phyloP scores from a whole-genome alignment of 92 coral and sea anemone species.

The Meandrina meandrites region DNA sequence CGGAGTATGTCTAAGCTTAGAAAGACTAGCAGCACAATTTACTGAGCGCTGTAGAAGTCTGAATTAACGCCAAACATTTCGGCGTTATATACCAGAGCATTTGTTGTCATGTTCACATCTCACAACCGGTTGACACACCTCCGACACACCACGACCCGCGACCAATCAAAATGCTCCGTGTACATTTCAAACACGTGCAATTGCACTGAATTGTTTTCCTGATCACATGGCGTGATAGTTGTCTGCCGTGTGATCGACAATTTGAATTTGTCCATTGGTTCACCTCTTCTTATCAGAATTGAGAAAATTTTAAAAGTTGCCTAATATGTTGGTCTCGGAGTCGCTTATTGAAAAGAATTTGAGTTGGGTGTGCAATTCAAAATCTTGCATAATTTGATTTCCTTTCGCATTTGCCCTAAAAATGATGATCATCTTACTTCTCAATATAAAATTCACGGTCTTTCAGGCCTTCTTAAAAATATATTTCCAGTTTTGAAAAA shows the following conservation, averaged over 20 bases:
- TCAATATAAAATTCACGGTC: no score
- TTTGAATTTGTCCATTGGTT: neutral
- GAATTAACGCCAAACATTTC: neutral
- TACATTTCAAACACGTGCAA: constrained; percentile 18
- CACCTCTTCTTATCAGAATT: neutral
- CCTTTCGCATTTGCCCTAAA: neutral
- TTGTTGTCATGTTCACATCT: neutral
- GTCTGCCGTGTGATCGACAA: constrained; percentile 10
- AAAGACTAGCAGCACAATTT: neutral
- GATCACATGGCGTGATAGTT: constrained; percentile 29
- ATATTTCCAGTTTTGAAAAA: no score
- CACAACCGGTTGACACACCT: constrained; percentile 38
- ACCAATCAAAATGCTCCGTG: constrained; percentile 40
- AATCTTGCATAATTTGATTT: neutral
- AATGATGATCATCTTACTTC: no score
- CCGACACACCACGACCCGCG: constrained; percentile 47
- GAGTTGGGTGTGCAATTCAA: neutral
- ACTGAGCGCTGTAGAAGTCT: neutral
- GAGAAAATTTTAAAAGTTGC: neutral
- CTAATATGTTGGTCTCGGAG: neutral
- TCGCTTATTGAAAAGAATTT: neutral
- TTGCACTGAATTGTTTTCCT: neutral
- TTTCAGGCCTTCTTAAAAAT: no score
- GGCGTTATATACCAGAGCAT: neutral
- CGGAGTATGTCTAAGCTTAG: neutral